phyloP scores from a whole-genome alignment of 2,113 vertebrate species.

The Phaethon lepturus region DNA sequence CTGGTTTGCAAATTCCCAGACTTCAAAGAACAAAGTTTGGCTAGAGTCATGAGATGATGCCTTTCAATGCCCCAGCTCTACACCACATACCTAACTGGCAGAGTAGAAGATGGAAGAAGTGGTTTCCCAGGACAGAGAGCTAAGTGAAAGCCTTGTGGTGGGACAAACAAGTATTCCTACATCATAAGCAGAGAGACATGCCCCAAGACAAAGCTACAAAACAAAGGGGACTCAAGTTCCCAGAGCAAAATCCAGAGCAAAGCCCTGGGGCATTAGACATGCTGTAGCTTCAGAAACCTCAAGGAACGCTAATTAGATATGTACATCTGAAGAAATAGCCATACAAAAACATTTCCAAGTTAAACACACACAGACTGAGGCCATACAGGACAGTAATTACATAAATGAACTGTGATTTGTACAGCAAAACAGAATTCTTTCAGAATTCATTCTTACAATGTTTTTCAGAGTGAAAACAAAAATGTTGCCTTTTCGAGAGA shows the following conservation, averaged over 20 bases:
- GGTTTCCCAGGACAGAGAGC: neutral
- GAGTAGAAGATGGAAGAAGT: neutral
- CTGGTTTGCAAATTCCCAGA: neutral
- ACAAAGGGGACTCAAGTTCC: neutral
- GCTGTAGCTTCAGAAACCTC: neutral
- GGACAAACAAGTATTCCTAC: neutral
- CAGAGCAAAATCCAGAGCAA: neutral
- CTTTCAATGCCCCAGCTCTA: neutral
- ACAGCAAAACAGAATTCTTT: neutral
- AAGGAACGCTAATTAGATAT: neutral
- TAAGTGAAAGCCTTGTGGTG: neutral
- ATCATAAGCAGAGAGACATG: neutral
- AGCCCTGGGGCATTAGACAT: neutral
- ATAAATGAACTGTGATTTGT: neutral
- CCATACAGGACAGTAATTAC: neutral
- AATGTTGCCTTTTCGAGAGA: neutral
- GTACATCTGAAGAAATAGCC: neutral
- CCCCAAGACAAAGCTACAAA: neutral
- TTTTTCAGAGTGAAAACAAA: neutral
- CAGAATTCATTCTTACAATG: neutral
- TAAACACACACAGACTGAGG: neutral
- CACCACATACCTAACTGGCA: neutral
- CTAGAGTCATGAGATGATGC: neutral
- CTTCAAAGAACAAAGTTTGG: neutral
- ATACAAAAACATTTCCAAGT: neutral